Evolutionary conservation across 1,140 invertebrate species (phyloP), one percentile per base, ranked within the genome.

Genomic region (Trinorchestia longiramus): DNA sequence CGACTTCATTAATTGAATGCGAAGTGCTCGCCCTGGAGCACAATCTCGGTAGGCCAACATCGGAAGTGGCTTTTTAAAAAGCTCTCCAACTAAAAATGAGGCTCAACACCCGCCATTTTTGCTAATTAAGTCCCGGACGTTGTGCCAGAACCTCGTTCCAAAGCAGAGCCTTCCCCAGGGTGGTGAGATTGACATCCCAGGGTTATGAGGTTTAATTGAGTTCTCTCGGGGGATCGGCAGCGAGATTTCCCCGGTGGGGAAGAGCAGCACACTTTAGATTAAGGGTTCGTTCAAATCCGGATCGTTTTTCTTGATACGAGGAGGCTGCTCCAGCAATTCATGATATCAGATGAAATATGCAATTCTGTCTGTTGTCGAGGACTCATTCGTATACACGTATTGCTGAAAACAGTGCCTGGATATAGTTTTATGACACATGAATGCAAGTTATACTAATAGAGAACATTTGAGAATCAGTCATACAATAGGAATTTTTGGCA

Each of bases 201-300:
- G 88, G 6, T 42, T 42, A 90, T 90, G 88, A 90, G 88, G 88
- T 90, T 90, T 90, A 90, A 90, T 90, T 90, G 88, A 90, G 88
- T 90, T 41, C 88, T 77, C 88, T 90, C 88, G 3, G 4, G 43
- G 43, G 88, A 28, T 4, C 15, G 41, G 41, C 88, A 28, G 88
- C 88, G 88, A 90, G 88, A 90, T 90, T 90, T 90, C 88, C 88
- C 88, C 88, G 11, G 88, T 43, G 88, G 62, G 28, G 28, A 77
- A 77, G 62, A 77, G 62, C 15, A 28, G 62, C 62, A 36, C 62
- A 77, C 62, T 77, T 77, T 77, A 77, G 62, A 77, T 77, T 77
- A 28, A 77, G 28, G 62, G 28, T 36, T 77, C 62, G 62, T 77
- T 77, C 62, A 77, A 77, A 77, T 77, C 62, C 62, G 62, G 62